Evolutionary conservation across 1,140 invertebrate genomes (phyloP).

Genomic region (Leptoteleia sp.): DNA sequence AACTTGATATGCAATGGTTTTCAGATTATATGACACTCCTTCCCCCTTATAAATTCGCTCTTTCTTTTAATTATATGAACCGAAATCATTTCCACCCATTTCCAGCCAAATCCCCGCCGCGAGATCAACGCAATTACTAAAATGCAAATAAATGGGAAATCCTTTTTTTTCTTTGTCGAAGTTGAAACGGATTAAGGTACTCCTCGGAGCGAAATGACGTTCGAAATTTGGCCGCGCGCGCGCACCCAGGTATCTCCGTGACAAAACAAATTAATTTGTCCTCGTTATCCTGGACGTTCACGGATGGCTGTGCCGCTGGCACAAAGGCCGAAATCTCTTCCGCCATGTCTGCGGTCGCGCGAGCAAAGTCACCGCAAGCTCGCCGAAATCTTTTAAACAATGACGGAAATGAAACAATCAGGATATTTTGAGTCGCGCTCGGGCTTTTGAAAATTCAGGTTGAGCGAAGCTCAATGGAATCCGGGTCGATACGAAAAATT

Average conservation of each 20-base stretch:
- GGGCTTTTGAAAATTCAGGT: constrained; percentile 28
- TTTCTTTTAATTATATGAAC: too few species aligned
- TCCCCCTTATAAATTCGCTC: too few species aligned
- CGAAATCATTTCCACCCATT: too few species aligned
- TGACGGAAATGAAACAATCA: constrained; percentile 53
- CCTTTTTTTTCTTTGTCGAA: constrained; percentile 18
- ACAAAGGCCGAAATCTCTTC: constrained; percentile 62
- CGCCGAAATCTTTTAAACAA: constrained; percentile 60
- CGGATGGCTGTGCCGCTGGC: constrained; percentile 51
- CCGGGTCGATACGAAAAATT: constrained; percentile 21
- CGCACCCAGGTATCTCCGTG: constrained; percentile 30
- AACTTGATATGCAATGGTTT: too few species aligned
- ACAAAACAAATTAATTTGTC: constrained; percentile 62
- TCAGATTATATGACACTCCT: too few species aligned
- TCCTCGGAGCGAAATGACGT: constrained; percentile 24
- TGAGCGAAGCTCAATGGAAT: constrained; percentile 20
- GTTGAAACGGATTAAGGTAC: constrained; percentile 18
- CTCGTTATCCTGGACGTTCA: constrained; percentile 57
- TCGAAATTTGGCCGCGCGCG: constrained; percentile 18
- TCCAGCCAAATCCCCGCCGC: too few species aligned
- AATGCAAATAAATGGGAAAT: too few species aligned
- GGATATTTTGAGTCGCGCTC: constrained; percentile 42
- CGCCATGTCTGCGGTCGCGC: constrained; percentile 50
- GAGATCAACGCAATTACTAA: too few species aligned
- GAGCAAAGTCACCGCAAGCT: constrained; percentile 55